Conservation (phyloP, 2,888 invertebrate species). For the Aphodius sticticus region DNA sequence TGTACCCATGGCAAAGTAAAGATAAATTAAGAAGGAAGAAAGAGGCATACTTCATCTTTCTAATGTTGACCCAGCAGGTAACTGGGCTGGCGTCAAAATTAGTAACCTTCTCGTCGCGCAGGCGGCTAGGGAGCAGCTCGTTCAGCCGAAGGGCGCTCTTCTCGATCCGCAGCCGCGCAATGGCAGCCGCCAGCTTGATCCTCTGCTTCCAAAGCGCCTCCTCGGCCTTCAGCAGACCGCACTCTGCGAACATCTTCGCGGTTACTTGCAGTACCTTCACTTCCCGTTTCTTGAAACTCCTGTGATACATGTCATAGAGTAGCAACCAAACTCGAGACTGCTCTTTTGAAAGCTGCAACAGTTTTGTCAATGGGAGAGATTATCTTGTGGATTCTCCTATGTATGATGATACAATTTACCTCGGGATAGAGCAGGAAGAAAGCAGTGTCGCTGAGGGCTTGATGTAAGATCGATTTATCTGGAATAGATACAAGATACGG, state of each 20-base stretch:
- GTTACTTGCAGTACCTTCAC: slow-evolving; percentile 46
- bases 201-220: slow-evolving; percentile 70
- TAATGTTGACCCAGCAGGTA: slow-evolving; percentile 84
- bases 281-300: slow-evolving; percentile 63
- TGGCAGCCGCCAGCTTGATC: slow-evolving; percentile 77
- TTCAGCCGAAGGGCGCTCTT: slow-evolving; percentile 74
- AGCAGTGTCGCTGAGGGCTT: slow-evolving; percentile 69
- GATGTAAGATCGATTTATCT: slow-evolving; percentile 74
- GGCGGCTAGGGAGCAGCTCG: slow-evolving; percentile 74
- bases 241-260: slow-evolving; percentile 50
- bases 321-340: slow-evolving; percentile 68
- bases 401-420: slow-evolving; percentile 57
- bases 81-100: slow-evolving; percentile 64
- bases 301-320: slow-evolving; percentile 73
- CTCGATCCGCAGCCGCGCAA: slow-evolving; percentile 78
- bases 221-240: slow-evolving; percentile 64
- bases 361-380: neutral
- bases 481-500: slow-evolving; percentile 52
- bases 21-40: no score
- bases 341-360: slow-evolving; percentile 45
- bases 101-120: slow-evolving; percentile 74
- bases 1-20: neutral
- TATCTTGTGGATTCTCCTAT: neutral
- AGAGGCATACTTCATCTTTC: slow-evolving; percentile 68
- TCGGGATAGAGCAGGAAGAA: slow-evolving; percentile 67